Evolutionary conservation across 1,140 invertebrate species (phyloP).

Genomic region (Nasonia longicornis): DNA sequence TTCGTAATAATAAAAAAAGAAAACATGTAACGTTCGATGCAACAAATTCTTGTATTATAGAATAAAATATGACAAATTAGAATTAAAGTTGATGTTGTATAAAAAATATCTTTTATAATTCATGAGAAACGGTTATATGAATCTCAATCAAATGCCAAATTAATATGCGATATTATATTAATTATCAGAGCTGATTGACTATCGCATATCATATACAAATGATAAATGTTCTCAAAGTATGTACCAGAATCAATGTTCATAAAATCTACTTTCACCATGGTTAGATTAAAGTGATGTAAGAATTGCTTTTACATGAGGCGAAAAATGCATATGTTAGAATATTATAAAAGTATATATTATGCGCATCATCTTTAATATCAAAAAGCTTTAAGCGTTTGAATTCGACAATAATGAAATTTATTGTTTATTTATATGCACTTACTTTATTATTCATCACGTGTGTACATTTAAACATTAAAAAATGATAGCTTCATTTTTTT

Average conservation of each 20-base stretch:
- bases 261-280: background rate
- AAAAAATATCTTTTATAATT: constrained; percentile 4
- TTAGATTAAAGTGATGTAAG: background rate
- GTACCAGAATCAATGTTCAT: constrained; percentile 20
- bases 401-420: constrained; percentile 16
- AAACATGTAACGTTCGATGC: background rate
- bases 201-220: background rate
- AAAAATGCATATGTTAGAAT: no score
- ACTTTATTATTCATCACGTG: background rate
- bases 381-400: background rate
- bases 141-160: constrained; percentile 12
- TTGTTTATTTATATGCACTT: background rate
- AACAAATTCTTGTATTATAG: background rate
- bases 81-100: background rate
- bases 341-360: no score
- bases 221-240: background rate
- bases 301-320: background rate
- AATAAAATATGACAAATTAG: background rate
- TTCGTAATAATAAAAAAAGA: background rate
- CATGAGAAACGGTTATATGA: background rate
- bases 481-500: no score
- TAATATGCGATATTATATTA: background rate
- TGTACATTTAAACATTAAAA: no score
- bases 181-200: background rate
- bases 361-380: background rate